These are phyloP conservation scores for Pristionchus maxplancki DNA, from an alignment of 2,888 invertebrate genomes.

Conservation along the genomic window DNA sequence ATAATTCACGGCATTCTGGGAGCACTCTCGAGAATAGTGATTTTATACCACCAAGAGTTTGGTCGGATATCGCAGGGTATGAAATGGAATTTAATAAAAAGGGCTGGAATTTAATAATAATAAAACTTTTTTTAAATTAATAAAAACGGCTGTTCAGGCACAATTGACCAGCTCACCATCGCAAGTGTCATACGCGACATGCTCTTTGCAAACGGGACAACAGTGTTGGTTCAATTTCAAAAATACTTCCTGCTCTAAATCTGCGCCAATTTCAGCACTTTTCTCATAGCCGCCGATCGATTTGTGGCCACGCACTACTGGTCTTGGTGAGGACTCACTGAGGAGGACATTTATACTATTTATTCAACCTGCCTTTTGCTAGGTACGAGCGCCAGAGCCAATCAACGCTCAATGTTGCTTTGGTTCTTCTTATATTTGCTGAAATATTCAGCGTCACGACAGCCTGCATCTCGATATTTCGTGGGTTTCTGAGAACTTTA, in stretches of 20 bases:
- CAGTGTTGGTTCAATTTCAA: neutral
- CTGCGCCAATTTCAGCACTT: neutral
- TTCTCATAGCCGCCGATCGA: neutral
- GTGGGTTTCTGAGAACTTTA: neutral
- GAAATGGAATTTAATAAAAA: too few relatives aligned
- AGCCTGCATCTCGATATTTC: neutral
- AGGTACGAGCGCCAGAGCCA: neutral
- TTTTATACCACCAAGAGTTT: slow-evolving; percentile 1
- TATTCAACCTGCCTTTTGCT: too few relatives aligned
- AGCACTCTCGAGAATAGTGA: neutral
- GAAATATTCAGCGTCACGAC: neutral
- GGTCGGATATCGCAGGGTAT: neutral
- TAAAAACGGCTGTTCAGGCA: neutral
- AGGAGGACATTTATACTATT: neutral
- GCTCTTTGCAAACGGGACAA: neutral
- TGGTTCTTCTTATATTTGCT: neutral
- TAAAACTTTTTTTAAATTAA: neutral
- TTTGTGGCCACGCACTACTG: slow-evolving; percentile 11
- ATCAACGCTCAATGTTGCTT: neutral
- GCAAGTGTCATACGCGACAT: neutral
- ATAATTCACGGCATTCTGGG: neutral
- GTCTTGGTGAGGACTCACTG: slow-evolving; percentile 10
- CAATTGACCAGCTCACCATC: neutral
- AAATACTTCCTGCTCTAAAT: neutral
- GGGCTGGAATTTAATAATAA: too few relatives aligned